These are phyloP conservation scores for Girardinus metallicus DNA, from an alignment of 2,797 vertebrate species.

Conservation along the genomic window DNA sequence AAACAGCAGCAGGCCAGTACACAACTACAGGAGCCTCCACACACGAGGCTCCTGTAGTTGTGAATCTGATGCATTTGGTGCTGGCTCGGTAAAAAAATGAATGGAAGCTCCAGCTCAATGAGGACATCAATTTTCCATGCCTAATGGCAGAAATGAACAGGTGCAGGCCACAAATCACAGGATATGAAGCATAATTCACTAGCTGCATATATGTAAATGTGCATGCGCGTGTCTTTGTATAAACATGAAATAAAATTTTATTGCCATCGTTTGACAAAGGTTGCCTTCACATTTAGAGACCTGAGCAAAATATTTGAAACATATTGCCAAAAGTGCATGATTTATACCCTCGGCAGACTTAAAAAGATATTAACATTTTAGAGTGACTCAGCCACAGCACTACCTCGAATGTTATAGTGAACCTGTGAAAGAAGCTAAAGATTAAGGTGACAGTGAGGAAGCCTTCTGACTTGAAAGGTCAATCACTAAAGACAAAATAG, in stretches of 20 bases:
- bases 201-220: slow-evolving; percentile 7
- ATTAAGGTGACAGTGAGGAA: neutral
- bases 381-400: neutral
- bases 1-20: slow-evolving; percentile 16
- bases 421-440: neutral
- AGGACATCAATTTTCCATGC: slow-evolving; percentile 60
- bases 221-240: neutral
- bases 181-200: slow-evolving; percentile 48
- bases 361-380: neutral
- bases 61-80: slow-evolving; percentile 45
- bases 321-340: neutral
- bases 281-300: neutral
- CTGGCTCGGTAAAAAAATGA: slow-evolving; percentile 61
- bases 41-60: slow-evolving; percentile 32
- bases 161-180: slow-evolving; percentile 59
- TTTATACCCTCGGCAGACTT: neutral
- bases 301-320: neutral
- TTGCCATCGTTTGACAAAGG: neutral
- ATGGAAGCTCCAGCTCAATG: slow-evolving; percentile 42
- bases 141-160: slow-evolving; percentile 59
- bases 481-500: neutral
- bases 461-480: neutral
- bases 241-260: neutral
- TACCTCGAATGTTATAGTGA: neutral
- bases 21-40: no score